phyloP scores from a whole-genome alignment of 2,888 invertebrate species.

The Microchrysa polita region DNA sequence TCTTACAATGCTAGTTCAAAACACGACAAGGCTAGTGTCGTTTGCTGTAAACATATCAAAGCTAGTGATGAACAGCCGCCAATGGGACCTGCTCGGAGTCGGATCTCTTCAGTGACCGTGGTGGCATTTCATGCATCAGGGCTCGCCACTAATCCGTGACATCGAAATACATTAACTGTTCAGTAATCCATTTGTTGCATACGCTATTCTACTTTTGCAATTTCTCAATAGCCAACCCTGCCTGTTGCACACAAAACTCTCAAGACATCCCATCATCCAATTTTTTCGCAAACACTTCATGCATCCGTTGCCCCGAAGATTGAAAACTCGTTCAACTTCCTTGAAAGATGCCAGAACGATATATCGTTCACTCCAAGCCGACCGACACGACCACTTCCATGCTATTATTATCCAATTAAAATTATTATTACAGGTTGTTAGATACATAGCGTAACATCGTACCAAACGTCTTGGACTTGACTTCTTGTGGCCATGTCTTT shows the following conservation, averaged over 20 bases:
- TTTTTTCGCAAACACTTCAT: not conserved
- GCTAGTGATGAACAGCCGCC: not conserved
- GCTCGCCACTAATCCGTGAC: not conserved
- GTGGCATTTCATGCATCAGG: not conserved
- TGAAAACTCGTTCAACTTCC: conserved; percentile 39
- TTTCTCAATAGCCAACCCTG: conserved; percentile 1
- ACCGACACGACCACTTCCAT: conserved; percentile 35
- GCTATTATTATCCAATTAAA: conserved; percentile 51
- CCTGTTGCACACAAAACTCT: too few relatives aligned
- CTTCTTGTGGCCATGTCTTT: conserved; percentile 18
- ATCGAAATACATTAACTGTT: not conserved
- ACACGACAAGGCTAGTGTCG: not conserved
- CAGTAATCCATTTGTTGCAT: not conserved
- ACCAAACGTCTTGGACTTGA: not conserved
- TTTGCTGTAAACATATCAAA: not conserved
- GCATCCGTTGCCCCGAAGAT: conserved; percentile 12
- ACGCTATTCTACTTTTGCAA: not conserved
- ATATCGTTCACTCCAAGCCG: conserved; percentile 8
- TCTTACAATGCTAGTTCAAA: not conserved
- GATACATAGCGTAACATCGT: conserved; percentile 21
- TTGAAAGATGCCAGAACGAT: conserved; percentile 3
- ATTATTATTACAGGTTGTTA: conserved; percentile 49
- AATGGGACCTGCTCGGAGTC: conserved; percentile 1
- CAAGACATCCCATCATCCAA: not conserved
- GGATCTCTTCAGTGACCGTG: not conserved